phyloP scores from a whole-genome alignment of 2,113 vertebrate genomes.

The Antechinus stuartii region DNA sequence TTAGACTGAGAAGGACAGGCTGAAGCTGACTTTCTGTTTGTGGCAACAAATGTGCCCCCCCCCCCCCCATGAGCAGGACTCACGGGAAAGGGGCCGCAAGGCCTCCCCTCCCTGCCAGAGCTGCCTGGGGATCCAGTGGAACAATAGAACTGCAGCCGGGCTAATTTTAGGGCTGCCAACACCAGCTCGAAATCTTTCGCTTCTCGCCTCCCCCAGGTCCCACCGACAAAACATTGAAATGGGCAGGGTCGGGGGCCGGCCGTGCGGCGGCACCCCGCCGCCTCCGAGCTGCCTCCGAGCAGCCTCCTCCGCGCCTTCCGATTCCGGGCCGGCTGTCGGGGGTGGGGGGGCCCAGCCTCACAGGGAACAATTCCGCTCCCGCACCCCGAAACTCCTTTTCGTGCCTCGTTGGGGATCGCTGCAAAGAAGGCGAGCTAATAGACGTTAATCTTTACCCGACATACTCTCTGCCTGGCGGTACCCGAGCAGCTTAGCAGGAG shows the following conservation, averaged over 20 bases:
- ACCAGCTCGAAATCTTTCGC: conserved; percentile 58
- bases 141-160: conserved; percentile 59
- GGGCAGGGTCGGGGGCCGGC: conserved; percentile 43
- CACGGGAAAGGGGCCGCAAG: neutral
- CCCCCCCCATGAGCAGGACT: conserved; percentile 5
- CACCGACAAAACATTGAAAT: conserved; percentile 56
- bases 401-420: conserved; percentile 80
- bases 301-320: conserved; percentile 53
- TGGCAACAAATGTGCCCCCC: conserved; percentile 64
- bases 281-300: conserved; percentile 22
- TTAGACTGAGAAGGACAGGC: neutral
- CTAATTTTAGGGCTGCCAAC: conserved; percentile 58
- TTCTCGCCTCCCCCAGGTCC: conserved; percentile 32
- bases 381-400: conserved; percentile 75
- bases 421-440: conserved; percentile 81
- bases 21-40: conserved; percentile 56
- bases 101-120: conserved; percentile 32
- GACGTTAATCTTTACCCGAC: conserved; percentile 85
- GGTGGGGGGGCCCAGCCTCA: conserved; percentile 71
- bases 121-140: conserved; percentile 55
- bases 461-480: conserved; percentile 80
- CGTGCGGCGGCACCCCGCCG: conserved; percentile 46
- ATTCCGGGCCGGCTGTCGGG: conserved; percentile 69
- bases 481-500: conserved; percentile 84
- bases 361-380: conserved; percentile 60